These are phyloP conservation scores for Actinemys pallida DNA, from an alignment of 2,113 vertebrate genomes.

Conservation along the genomic window DNA sequence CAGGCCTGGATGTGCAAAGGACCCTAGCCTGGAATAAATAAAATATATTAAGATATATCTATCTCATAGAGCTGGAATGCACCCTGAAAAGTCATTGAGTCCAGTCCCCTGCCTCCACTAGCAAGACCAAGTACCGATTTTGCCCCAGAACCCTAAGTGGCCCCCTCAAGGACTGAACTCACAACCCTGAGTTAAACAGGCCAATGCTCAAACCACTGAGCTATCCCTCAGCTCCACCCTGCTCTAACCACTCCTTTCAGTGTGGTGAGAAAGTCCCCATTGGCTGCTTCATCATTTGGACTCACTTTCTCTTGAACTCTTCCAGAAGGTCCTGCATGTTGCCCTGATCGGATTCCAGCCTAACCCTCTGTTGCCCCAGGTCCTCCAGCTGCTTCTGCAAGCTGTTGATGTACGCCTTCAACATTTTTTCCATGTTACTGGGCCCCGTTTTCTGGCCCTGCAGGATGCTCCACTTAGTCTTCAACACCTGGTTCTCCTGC, in stretches of 20 bases:
- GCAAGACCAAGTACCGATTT: too few species aligned
- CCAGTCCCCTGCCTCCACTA: too few species aligned
- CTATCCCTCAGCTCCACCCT: too few species aligned
- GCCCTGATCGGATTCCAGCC: constrained; percentile 81
- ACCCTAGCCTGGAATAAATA: background rate
- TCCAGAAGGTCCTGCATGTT: constrained; percentile 85
- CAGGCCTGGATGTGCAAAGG: background rate
- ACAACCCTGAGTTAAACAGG: too few species aligned
- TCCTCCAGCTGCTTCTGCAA: constrained; percentile 83
- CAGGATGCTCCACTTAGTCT: constrained; percentile 88
- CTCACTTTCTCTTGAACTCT: constrained; percentile 89
- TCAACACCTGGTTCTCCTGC: constrained; percentile 91
- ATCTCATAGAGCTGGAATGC: too few species aligned
- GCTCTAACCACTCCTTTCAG: background rate
- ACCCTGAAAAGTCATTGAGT: too few species aligned
- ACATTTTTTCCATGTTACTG: constrained; percentile 85
- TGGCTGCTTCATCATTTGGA: background rate
- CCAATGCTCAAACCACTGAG: too few species aligned
- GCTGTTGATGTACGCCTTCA: constrained; percentile 85
- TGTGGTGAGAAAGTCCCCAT: background rate
- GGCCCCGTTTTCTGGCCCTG: constrained; percentile 83
- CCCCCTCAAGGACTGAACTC: too few species aligned
- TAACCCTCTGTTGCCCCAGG: constrained; percentile 84
- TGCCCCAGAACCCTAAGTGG: too few species aligned
- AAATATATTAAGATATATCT: too few species aligned